Percentiles rank a stretch among this genome's conserved stretches.
Conservation (phyloP, 2,888 invertebrate genomes). For the Cataglyphis altisquamis region DNA sequence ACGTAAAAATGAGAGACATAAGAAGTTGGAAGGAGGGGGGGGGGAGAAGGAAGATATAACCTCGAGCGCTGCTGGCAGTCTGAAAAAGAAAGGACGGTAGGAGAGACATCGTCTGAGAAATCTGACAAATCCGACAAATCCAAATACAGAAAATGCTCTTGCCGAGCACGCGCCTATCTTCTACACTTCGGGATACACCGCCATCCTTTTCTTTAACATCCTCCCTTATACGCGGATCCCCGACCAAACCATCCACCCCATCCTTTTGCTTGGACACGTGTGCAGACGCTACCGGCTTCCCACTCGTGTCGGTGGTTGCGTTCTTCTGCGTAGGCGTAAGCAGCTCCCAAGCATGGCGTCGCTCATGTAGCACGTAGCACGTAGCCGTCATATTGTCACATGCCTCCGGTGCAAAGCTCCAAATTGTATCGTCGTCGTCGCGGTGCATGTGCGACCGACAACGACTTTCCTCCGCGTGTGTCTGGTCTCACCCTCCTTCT, state of each 20-base stretch:
- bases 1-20: conserved; percentile 6
- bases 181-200: conserved; percentile 32
- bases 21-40: neutral
- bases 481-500: conserved; percentile 23
- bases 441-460: conserved; percentile 72
- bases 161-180: conserved; percentile 63
- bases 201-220: conserved; percentile 35
- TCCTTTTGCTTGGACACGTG: conserved; percentile 19
- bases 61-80: conserved; percentile 41
- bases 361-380: conserved; percentile 80
- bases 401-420: conserved; percentile 81
- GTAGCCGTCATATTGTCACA: conserved; percentile 81
- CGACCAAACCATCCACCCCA: conserved; percentile 32
- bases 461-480: conserved; percentile 50
- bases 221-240: conserved; percentile 58
- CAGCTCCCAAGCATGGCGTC: conserved; percentile 65
- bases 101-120: conserved; percentile 71
- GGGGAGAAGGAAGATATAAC: neutral
- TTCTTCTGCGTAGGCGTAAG: conserved; percentile 71
- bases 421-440: conserved; percentile 82
- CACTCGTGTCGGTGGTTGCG: conserved; percentile 49
- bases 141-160: conserved; percentile 76
- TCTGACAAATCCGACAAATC: conserved; percentile 81
- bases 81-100: conserved; percentile 38
- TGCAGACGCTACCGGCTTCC: conserved; percentile 23